Evolutionary conservation across 2,113 vertebrate genomes (phyloP).

Genomic region (Oryzias melastigma): DNA sequence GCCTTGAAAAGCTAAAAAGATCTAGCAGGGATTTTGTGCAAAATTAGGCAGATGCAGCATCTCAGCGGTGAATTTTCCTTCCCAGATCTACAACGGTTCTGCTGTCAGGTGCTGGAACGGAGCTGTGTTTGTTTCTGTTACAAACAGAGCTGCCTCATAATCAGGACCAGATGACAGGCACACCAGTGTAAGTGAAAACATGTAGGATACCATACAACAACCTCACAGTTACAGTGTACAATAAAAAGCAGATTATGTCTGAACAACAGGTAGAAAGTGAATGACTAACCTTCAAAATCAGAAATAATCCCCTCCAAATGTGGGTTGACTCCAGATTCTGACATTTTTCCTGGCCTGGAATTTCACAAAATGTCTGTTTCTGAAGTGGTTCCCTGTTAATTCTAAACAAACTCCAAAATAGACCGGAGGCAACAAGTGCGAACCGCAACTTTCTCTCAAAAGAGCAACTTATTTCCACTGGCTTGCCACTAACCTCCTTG

Average conservation of each 20-base stretch:
- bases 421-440: constrained; percentile 30
- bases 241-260: background rate
- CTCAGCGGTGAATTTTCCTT: constrained; percentile 31
- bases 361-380: constrained; percentile 18
- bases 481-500: constrained; percentile 40
- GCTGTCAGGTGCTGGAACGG: constrained; percentile 37
- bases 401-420: constrained; percentile 50
- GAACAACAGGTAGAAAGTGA: constrained; percentile 19
- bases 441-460: constrained; percentile 51
- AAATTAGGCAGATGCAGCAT: constrained; percentile 48
- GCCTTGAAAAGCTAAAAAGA: constrained; percentile 40
- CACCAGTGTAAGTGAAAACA: background rate
- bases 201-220: background rate
- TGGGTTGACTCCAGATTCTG: constrained; percentile 87
- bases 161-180: constrained; percentile 45
- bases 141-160: constrained; percentile 39
- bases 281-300: constrained; percentile 90
- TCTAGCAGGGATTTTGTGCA: constrained; percentile 15
- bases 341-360: constrained; percentile 76
- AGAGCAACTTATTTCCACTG: constrained; percentile 38
- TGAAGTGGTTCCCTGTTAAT: constrained; percentile 23
- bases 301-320: constrained; percentile 95
- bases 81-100: constrained; percentile 20
- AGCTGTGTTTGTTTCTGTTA: constrained; percentile 34
- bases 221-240: background rate